A percentile compares a stretch with the other conserved stretches of the same genome.
Conservation (phyloP, 2,888 invertebrate species). For the Aleiodes leptofemur region DNA sequence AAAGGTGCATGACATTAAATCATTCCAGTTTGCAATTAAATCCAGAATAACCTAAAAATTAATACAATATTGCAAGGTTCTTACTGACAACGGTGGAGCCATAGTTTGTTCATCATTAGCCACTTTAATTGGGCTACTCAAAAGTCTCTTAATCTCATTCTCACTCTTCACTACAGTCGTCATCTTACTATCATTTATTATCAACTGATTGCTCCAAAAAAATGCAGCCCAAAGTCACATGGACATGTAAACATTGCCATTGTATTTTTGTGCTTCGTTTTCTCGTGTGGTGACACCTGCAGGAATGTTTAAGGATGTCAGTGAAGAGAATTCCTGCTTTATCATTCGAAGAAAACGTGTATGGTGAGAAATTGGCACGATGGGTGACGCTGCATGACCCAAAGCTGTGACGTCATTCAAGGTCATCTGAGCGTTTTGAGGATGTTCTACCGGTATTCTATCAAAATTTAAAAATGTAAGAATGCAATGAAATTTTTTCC, state of each 20-base stretch:
- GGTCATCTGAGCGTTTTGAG: too few relatives aligned
- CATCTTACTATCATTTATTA: slow-evolving; percentile 50
- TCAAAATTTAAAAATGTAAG: too few relatives aligned
- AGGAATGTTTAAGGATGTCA: too few relatives aligned
- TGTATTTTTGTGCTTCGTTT: not conserved
- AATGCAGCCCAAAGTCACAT: not conserved
- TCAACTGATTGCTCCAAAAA: not conserved
- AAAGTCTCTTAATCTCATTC: slow-evolving; percentile 66
- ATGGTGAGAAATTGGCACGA: too few relatives aligned
- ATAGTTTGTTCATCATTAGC: slow-evolving; percentile 66
- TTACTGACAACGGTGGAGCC: slow-evolving; percentile 70
- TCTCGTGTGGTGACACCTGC: too few relatives aligned
- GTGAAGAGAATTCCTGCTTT: too few relatives aligned
- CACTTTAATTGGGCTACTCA: slow-evolving; percentile 67
- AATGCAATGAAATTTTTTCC: too few relatives aligned
- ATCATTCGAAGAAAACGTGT: too few relatives aligned
- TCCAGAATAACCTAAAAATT: slow-evolving; percentile 43
- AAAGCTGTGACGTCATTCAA: too few relatives aligned
- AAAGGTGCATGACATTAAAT: too few relatives aligned
- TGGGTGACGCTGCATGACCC: too few relatives aligned
- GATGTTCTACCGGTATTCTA: too few relatives aligned
- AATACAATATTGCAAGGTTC: slow-evolving; percentile 17
- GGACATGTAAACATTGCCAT: not conserved
- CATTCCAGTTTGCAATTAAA: not conserved
- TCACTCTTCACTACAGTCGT: slow-evolving; percentile 58